Base-by-base conservation (phyloP, 2,888 invertebrate species). In the Steinernema carpocapsae region DNA sequence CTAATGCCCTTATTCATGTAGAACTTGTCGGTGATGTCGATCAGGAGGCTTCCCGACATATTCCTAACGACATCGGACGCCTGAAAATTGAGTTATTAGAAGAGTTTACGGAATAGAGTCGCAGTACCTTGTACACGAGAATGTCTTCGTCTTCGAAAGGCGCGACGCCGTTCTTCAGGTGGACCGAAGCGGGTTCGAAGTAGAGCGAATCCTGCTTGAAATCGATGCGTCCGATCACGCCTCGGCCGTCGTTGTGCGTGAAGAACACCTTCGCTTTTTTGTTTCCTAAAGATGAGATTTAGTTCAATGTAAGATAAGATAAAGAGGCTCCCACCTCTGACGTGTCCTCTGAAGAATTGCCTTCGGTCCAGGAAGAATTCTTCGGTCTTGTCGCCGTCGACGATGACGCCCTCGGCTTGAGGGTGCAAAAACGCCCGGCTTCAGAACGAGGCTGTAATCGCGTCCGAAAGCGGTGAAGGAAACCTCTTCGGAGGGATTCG, bases 181-280 rank as follows among this genome's bases (percentile, higher is more conserved):
- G 64, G 7, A 29, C 32, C 26, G 64, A 26, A 3, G 64, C 64
- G 64, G 64, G 64, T 32, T 64, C 64, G 12, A 64, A 64, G 32
- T 29, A 64, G 12, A 64, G 32, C 29, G 64, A 64, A 17, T 64
- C 64, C 6, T 64, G 7, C 32, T 37, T 22, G 14, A 64, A 37
- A n/a, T 64, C 64, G 29, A 64, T 64, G 26, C 64, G 29, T 32
- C 64, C 64, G 14, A 64, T 64, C 4, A 64, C 26, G 29, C 64
- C 64, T 4, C 29, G 24, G 17, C 64, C 64, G 29, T 64, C 37
- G 32, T 64, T n/a, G 37, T 64, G 64, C 10, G 29, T 64, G 64
- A 64, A 64, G 37, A 64, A 64, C 14, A 17, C 64, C 6, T 64
- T 29, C 32, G 64, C 64, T 32, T 64, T 64, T 26, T 64, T 26